phyloP scores from a whole-genome alignment of 2,113 vertebrate genomes.

The Recurvirostra avosetta region DNA sequence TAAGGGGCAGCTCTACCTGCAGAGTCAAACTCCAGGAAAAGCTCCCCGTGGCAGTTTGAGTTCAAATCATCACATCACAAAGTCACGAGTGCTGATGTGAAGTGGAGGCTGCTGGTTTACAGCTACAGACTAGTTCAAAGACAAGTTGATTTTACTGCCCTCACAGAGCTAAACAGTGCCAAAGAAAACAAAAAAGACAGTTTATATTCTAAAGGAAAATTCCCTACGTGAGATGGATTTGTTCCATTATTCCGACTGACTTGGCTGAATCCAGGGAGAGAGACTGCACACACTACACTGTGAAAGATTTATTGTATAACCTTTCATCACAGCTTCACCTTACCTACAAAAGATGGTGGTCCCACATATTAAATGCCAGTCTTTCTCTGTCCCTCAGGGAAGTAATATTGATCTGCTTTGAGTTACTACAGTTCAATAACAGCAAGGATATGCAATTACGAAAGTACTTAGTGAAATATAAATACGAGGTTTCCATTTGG shows the following conservation, averaged over 20 bases:
- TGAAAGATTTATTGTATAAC: not conserved
- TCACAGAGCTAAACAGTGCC: not conserved
- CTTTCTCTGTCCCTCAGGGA: not conserved
- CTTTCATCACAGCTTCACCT: slow-evolving; percentile 1
- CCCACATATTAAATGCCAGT: not conserved
- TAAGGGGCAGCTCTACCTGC: not conserved
- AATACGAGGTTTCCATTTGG: not conserved
- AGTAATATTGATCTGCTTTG: slow-evolving; percentile 22
- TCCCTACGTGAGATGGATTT: not conserved
- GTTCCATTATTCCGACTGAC: not conserved
- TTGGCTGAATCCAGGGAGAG: not conserved
- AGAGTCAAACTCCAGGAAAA: not conserved
- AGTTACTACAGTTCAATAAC: not conserved
- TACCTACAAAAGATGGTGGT: not conserved
- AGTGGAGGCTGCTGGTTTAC: not conserved
- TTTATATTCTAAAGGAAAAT: not conserved
- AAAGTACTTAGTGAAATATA: not conserved
- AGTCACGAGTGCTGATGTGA: not conserved
- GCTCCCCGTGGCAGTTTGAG: not conserved
- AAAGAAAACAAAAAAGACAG: not conserved
- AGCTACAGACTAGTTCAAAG: not conserved
- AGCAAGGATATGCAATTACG: not conserved
- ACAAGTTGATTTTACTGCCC: not conserved
- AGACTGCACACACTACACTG: not conserved
- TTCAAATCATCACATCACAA: not conserved